phyloP scores from a whole-genome alignment of 2,888 invertebrate genomes.

The Scaptodrosophila latifasciaeformis region DNA sequence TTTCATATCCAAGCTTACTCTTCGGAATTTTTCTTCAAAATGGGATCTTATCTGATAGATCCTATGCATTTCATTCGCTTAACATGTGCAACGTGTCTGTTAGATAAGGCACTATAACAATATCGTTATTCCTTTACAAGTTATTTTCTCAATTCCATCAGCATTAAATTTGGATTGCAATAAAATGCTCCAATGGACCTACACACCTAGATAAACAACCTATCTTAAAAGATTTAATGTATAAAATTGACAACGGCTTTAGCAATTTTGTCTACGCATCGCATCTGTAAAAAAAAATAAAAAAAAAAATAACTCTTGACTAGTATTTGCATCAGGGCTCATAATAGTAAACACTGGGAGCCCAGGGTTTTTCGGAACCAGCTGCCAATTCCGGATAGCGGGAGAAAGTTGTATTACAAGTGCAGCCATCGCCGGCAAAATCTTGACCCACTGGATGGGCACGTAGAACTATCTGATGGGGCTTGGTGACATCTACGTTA shows the following conservation, averaged over 20 bases:
- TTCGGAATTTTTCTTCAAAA: too few relatives aligned
- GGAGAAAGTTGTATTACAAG: constrained; percentile 15
- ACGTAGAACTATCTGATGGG: constrained; percentile 68
- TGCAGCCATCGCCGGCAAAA: constrained; percentile 30
- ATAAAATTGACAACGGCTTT: too few relatives aligned
- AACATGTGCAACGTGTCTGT: constrained; percentile 2
- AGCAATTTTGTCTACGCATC: not conserved
- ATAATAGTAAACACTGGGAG: constrained; percentile 63
- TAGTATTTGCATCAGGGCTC: constrained; percentile 40
- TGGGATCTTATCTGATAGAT: too few relatives aligned
- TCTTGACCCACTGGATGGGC: constrained; percentile 54
- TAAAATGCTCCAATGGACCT: too few relatives aligned
- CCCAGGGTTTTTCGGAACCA: constrained; percentile 52
- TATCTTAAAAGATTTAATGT: too few relatives aligned
- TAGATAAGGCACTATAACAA: constrained; percentile 1
- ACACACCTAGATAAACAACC: too few relatives aligned
- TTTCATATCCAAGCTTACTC: too few relatives aligned
- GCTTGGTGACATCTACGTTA: constrained; percentile 59
- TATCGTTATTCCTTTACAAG: not conserved
- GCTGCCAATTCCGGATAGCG: constrained; percentile 37
- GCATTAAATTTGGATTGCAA: too few relatives aligned
- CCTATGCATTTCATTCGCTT: constrained; percentile 7
- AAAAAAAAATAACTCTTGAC: constrained; percentile 4
- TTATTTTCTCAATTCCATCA: not conserved
- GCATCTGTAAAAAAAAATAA: constrained; percentile 6